Conservation (phyloP, 2,888 invertebrate genomes). For the Crepidodera aurea region DNA sequence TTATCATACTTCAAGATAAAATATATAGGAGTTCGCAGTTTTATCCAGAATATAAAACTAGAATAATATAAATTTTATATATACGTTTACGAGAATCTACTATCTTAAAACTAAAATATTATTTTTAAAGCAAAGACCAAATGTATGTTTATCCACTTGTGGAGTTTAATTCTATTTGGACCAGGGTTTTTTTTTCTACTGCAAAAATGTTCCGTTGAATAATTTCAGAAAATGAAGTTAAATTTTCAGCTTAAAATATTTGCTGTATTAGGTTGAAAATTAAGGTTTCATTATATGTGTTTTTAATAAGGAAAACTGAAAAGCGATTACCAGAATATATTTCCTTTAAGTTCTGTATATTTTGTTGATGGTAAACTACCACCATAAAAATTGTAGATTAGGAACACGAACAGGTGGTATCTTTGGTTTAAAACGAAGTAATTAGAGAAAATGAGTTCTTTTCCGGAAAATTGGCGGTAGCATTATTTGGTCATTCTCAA, state of each 20-base stretch:
- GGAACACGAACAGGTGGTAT: slow-evolving; percentile 20
- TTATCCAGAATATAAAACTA: neutral
- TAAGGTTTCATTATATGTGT: no score
- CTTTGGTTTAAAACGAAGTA: slow-evolving; percentile 9
- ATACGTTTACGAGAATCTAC: neutral
- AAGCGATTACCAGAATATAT: no score
- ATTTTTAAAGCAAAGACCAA: neutral
- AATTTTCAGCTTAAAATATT: no score
- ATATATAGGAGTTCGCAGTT: neutral
- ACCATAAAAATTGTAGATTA: slow-evolving; percentile 10
- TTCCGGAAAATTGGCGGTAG: slow-evolving; percentile 27
- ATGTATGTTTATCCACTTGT: neutral
- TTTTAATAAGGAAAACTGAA: no score
- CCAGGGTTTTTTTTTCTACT: no score
- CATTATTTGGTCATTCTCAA: slow-evolving; percentile 27
- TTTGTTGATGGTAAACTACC: no score
- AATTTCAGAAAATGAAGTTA: no score
- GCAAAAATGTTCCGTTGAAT: no score
- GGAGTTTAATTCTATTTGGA: no score
- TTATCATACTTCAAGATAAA: neutral
- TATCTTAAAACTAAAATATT: neutral
- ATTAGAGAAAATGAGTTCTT: slow-evolving; percentile 25
- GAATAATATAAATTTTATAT: neutral
- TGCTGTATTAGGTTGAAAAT: no score
- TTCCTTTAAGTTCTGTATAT: no score